phyloP scores from a whole-genome alignment of 2,797 vertebrate species.

The Propithecus deckenii region DNA sequence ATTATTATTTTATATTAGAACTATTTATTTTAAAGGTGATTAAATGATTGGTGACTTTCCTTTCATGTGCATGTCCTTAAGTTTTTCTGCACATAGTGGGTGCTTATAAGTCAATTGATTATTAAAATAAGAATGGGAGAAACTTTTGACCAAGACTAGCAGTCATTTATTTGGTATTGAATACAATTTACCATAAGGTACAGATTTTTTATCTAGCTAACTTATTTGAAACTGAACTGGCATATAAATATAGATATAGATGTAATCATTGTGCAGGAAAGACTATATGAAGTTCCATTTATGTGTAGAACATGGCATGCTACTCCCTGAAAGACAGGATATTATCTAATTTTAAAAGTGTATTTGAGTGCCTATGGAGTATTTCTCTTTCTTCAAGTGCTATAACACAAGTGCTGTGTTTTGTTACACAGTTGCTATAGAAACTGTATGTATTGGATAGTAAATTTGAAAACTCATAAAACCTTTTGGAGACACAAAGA shows the following conservation, averaged over 20 bases:
- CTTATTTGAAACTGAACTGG: not conserved
- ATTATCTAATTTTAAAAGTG: slow-evolving; percentile 43
- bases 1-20: not conserved
- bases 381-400: not conserved
- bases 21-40: not conserved
- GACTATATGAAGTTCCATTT: not conserved
- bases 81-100: not conserved
- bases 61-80: not conserved
- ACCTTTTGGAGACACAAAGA: slow-evolving; percentile 47
- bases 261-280: not conserved
- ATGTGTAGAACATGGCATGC: not conserved
- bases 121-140: not conserved
- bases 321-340: not conserved
- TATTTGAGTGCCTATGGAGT: not conserved
- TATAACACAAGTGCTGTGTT: slow-evolving; percentile 22
- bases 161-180: not conserved
- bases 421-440: slow-evolving; percentile 69
- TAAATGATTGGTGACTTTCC: not conserved
- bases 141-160: not conserved
- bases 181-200: not conserved
- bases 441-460: slow-evolving; percentile 58
- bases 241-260: not conserved
- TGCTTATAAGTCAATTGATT: not conserved
- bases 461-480: slow-evolving; percentile 58
- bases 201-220: not conserved